phyloP scores from a whole-genome alignment of 2,113 vertebrate species.

The Charadrius vociferus region DNA sequence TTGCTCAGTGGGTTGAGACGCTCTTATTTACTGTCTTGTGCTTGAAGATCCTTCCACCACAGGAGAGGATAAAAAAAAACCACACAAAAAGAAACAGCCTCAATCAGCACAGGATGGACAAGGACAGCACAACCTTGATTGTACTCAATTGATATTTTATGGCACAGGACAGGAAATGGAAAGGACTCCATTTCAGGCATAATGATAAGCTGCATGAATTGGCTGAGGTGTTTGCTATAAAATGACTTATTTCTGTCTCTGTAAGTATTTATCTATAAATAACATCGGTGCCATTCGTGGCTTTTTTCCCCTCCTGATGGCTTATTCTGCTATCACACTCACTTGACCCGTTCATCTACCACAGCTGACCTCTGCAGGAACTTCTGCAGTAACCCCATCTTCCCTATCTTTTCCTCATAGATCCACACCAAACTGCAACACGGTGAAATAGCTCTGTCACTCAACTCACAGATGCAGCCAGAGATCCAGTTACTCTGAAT shows the following conservation, averaged over 20 bases:
- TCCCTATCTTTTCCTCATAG: neutral
- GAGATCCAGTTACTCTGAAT: neutral
- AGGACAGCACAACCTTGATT: neutral
- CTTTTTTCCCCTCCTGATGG: neutral
- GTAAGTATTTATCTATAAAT: neutral
- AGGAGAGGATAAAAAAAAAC: neutral
- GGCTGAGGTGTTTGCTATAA: neutral
- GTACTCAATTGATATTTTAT: neutral
- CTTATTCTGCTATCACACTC: neutral
- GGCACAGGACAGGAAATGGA: neutral
- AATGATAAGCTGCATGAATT: neutral
- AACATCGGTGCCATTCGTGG: accelerated
- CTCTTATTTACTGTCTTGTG: neutral
- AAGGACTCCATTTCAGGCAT: neutral
- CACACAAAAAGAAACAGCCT: neutral
- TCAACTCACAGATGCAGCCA: neutral
- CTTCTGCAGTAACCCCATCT: neutral
- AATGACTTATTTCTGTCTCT: neutral
- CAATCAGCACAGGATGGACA: neutral
- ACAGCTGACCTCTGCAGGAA: neutral
- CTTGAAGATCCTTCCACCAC: neutral
- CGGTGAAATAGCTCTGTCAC: neutral
- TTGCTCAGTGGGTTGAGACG: neutral
- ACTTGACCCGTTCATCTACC: neutral
- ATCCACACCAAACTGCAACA: neutral